A percentile compares a stretch with the other conserved stretches of the same genome.
Evolutionary conservation across 2,797 vertebrate species (phyloP).

Genomic region (Myripristis murdjan): DNA sequence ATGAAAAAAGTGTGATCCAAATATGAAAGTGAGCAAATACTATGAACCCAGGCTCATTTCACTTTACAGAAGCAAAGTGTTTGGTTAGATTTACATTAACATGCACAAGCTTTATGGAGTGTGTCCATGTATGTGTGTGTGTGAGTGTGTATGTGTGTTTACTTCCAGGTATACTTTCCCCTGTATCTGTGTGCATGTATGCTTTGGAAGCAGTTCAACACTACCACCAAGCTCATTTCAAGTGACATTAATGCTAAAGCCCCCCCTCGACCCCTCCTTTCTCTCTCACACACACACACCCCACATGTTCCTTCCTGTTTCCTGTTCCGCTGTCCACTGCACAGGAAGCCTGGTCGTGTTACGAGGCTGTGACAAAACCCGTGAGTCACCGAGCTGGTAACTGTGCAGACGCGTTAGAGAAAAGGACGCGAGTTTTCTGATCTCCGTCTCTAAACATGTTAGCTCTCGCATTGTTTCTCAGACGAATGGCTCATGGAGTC

Average conservation of each 20-base stretch:
- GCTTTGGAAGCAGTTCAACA: conserved; percentile 4
- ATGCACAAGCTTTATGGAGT: too few relatives aligned
- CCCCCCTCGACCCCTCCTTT: conserved; percentile 6
- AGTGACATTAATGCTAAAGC: not conserved
- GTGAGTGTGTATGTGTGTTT: not conserved
- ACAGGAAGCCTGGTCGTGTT: conserved; percentile 76
- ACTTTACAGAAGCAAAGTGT: too few relatives aligned
- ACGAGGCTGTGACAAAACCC: conserved; percentile 50
- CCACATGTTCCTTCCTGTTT: conserved; percentile 82
- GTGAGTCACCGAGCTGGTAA: conserved; percentile 66
- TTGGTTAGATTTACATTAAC: too few relatives aligned
- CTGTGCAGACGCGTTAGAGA: conserved; percentile 34
- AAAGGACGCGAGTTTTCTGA: conserved; percentile 37
- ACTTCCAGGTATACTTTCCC: conserved; percentile 5
- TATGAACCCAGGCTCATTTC: too few relatives aligned
- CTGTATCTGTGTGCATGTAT: conserved; percentile 2
- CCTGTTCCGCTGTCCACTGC: conserved; percentile 76
- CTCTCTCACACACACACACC: conserved; percentile 62
- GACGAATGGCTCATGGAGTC: conserved; percentile 65
- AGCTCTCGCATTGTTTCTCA: conserved; percentile 66
- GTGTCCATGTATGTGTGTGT: not conserved
- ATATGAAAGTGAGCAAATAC: too few relatives aligned
- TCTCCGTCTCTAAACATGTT: conserved; percentile 49
- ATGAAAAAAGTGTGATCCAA: too few relatives aligned
- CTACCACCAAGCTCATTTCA: conserved; percentile 10